Base-by-base conservation (phyloP, 2,797 vertebrate species). In the Poecilia wingei region DNA sequence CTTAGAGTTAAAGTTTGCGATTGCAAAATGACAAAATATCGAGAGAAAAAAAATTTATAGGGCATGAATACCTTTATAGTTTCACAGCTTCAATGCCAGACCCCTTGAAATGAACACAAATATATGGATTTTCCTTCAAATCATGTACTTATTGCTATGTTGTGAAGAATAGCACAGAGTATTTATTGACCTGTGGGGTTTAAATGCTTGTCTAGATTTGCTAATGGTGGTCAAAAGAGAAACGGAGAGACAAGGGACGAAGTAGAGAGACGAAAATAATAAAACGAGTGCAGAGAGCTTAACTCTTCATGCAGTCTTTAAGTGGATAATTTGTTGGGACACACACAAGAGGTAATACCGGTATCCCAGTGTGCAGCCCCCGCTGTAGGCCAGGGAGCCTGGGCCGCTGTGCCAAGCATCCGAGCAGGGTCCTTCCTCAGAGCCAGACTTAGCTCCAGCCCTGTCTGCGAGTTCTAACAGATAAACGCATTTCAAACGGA, bases 401-500 rank as follows among this genome's bases (percentile, higher is more conserved):
- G 72, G 69, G 79, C 39, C 77, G 31, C 74, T 66, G 84, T 89
- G 92, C 93, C 93, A 92, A 93, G 93, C 89, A 94, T 92, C 93
- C 90, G 90, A 88, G 86, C 89, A 78, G 85, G 79, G 89, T 90
- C 87, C 74, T 71, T 90, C 84, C 82, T 90, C 84, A 82, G 79
- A 89, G 81, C 86, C 87, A 85, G 91, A 83, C 90, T 91, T 6
- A 5, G 84, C 79, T 92, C 91, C 86, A 89, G 85, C 85, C 87
- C 82, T 39, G 82, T 86, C 90, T 87, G 84, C 87, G 88, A 91
- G 80, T 90, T 90, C 75, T 61, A 89, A 85, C 90, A 91, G 92
- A 94, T 93, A 92, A 91, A 80, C 85, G 89, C 84, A 89, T 94
- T 92, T 93, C 92, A 89, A 93, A 93, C 80, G 91, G 90, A 92